phyloP scores from a whole-genome alignment of 2,888 invertebrate species.

The Agriotes lineatus region DNA sequence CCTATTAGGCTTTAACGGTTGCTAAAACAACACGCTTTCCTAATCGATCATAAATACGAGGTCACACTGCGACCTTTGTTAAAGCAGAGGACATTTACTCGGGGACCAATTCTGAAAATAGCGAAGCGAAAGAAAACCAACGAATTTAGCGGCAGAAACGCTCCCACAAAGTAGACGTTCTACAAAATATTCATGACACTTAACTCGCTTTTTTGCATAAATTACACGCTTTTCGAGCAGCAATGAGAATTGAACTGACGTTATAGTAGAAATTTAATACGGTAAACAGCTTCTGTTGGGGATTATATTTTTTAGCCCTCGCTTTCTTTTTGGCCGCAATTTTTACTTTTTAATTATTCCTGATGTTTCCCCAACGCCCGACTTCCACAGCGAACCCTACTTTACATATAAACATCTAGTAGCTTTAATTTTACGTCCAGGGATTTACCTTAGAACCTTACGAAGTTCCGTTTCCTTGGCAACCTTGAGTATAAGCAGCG shows the following conservation, averaged over 20 bases:
- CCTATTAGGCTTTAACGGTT: slow-evolving; percentile 57
- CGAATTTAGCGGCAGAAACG: neutral
- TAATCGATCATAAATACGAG: slow-evolving; percentile 54
- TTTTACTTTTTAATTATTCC: neutral
- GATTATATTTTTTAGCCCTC: neutral
- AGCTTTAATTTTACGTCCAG: too few relatives aligned
- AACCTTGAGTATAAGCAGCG: too few relatives aligned
- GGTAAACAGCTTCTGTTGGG: slow-evolving; percentile 22
- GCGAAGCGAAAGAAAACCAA: neutral
- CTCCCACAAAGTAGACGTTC: slow-evolving; percentile 23
- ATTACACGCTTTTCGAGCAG: slow-evolving; percentile 28
- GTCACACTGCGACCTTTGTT: slow-evolving; percentile 47
- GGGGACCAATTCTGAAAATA: slow-evolving; percentile 5
- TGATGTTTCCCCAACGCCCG: too few relatives aligned
- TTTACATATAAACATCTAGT: too few relatives aligned
- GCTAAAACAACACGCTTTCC: slow-evolving; percentile 47
- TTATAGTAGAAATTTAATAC: slow-evolving; percentile 30
- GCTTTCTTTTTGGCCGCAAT: neutral
- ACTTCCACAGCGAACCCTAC: too few relatives aligned
- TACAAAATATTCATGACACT: slow-evolving; percentile 34
- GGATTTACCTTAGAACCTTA: too few relatives aligned
- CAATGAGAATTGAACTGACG: slow-evolving; percentile 21
- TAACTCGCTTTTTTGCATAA: slow-evolving; percentile 32
- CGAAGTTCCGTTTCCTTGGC: too few relatives aligned
- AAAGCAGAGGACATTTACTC: slow-evolving; percentile 26